Percentiles rank a stretch among this genome's conserved stretches.
phyloP scores from a whole-genome alignment of 1,140 invertebrate genomes.

The Drosophila sechellia region DNA sequence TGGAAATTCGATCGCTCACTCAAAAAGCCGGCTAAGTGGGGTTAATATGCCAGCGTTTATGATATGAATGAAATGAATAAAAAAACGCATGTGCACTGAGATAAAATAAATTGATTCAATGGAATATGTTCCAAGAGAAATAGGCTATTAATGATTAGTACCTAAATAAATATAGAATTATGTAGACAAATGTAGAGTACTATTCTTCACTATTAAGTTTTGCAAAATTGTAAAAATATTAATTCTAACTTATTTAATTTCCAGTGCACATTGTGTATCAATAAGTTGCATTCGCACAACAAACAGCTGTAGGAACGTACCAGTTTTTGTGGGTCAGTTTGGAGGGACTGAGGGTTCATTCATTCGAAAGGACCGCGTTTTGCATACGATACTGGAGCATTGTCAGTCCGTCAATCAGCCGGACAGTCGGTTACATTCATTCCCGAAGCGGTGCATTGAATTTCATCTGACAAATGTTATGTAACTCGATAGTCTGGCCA shows the following conservation, averaged over 20 bases:
- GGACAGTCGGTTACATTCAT: conserved; percentile 38
- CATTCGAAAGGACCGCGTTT: conserved; percentile 28
- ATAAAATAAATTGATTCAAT: background rate
- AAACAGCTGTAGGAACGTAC: conserved; percentile 24
- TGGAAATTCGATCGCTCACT: conserved; percentile 68
- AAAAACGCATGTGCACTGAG: conserved; percentile 13
- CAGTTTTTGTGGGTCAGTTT: conserved; percentile 33
- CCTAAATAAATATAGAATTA: no score
- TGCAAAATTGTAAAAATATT: no score
- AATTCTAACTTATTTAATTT: background rate
- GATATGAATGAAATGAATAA: conserved; percentile 30
- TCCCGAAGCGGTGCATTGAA: conserved; percentile 56
- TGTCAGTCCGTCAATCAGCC: conserved; percentile 58
- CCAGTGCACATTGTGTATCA: conserved; percentile 13
- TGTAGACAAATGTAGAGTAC: no score
- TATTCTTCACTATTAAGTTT: no score
- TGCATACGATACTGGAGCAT: conserved; percentile 59
- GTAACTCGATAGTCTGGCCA: conserved; percentile 62
- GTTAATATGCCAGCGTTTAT: conserved; percentile 40
- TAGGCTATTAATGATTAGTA: no score
- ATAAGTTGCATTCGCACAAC: conserved; percentile 18
- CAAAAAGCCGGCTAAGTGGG: conserved; percentile 69
- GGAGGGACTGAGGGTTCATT: conserved; percentile 54
- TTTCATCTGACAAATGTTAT: conserved; percentile 70
- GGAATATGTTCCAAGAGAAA: background rate